These are phyloP conservation scores for Chrysopa pallens DNA, from an alignment of 1,140 invertebrate genomes.

Conservation along the genomic window DNA sequence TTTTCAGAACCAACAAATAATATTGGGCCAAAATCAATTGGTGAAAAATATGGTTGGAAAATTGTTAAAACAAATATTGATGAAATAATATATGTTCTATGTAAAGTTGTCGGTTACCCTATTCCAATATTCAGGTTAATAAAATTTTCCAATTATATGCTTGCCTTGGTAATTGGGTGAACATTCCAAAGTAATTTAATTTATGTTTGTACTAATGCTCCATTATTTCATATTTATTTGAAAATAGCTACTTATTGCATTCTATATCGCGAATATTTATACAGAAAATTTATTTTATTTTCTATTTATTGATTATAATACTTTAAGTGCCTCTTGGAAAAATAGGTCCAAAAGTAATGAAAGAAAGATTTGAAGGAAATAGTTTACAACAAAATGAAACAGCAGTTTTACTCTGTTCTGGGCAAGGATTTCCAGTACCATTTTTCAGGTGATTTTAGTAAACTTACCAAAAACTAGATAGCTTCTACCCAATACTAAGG, in stretches of 20 bases:
- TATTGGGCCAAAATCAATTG: slow-evolving; percentile 28
- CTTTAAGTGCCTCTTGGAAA: not conserved
- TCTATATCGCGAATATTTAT: not conserved
- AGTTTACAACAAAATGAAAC: not conserved
- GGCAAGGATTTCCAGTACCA: slow-evolving; percentile 12
- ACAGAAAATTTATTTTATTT: slow-evolving; percentile 1
- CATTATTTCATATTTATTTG: too few relatives aligned
- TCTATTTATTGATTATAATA: slow-evolving; percentile 1
- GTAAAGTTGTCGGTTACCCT: slow-evolving; percentile 49
- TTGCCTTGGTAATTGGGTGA: too few relatives aligned
- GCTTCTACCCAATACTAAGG: too few relatives aligned
- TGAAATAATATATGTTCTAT: slow-evolving; percentile 20
- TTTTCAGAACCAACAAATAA: slow-evolving; percentile 33
- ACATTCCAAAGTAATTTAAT: not conserved
- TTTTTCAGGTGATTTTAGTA: slow-evolving; percentile 6
- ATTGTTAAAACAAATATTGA: slow-evolving; percentile 29
- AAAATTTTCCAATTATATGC: not conserved
- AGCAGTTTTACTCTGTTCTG: slow-evolving; percentile 11
- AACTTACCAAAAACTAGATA: too few relatives aligned
- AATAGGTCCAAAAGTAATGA: not conserved
- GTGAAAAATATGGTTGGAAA: slow-evolving; percentile 23
- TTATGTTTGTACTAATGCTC: too few relatives aligned
- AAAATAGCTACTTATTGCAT: too few relatives aligned
- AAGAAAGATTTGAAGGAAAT: not conserved
- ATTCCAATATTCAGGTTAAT: slow-evolving; percentile 48